A percentile compares a stretch with the other conserved stretches of the same genome.
phyloP scores from a whole-genome alignment of 2,113 vertebrate genomes.

The Alces alces region DNA sequence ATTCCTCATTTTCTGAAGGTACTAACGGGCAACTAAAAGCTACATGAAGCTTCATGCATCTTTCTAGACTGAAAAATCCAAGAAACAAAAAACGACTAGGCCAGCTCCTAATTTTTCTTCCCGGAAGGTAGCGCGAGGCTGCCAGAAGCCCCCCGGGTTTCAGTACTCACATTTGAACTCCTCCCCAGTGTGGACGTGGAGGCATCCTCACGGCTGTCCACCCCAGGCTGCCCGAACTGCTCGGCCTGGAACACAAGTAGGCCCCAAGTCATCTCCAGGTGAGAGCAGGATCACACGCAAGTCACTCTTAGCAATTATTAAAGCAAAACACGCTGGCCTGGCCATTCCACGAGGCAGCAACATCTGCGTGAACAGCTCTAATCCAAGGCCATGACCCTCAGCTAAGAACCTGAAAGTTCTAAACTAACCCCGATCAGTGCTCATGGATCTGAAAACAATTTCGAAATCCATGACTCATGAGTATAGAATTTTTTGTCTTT shows the following conservation, averaged over 20 bases:
- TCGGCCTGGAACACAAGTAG: conserved; percentile 80
- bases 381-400: rapidly evolving
- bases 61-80: background rate
- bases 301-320: rapidly evolving
- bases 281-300: background rate
- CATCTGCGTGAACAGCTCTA: too few species aligned
- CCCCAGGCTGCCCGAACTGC: conserved; percentile 54
- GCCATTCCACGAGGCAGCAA: too few species aligned
- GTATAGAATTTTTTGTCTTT: background rate
- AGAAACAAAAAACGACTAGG: background rate
- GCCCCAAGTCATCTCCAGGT: conserved; percentile 37
- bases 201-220: conserved; percentile 75
- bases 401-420: background rate
- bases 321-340: background rate
- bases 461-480: background rate
- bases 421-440: background rate
- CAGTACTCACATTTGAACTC: conserved; percentile 79
- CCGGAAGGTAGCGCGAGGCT: background rate
- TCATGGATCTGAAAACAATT: background rate
- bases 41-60: rapidly evolving
- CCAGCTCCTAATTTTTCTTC: background rate
- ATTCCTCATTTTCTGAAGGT: background rate
- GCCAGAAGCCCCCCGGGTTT: background rate
- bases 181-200: conserved; percentile 68
- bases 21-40: rapidly evolving